phyloP scores from a whole-genome alignment of 2,797 vertebrate species.

The Paguma larvata region DNA sequence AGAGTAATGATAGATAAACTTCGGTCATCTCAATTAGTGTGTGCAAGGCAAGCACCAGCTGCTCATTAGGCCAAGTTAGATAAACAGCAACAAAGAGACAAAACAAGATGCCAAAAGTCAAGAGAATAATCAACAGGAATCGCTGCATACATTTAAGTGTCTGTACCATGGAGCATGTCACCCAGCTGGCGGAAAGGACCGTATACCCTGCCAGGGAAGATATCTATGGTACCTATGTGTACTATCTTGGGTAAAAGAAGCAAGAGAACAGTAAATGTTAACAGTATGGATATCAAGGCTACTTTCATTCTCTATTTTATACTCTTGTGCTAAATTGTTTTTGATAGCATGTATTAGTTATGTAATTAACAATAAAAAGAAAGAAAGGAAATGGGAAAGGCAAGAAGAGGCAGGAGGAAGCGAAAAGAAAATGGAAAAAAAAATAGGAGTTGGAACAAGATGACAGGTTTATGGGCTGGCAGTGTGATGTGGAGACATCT shows the following conservation, averaged over 20 bases:
- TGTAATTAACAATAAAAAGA: not conserved
- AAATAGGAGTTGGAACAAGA: not conserved
- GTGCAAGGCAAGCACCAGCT: slow-evolving; percentile 44
- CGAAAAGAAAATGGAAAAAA: not conserved
- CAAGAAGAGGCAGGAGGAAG: not conserved
- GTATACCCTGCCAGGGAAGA: not conserved
- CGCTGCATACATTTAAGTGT: not conserved
- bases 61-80: not conserved
- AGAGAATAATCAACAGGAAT: not conserved
- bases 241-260: not conserved
- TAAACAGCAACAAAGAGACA: slow-evolving; percentile 1
- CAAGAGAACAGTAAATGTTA: not conserved
- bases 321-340: not conserved
- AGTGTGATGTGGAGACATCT: not conserved
- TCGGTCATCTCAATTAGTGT: not conserved
- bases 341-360: not conserved
- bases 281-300: not conserved
- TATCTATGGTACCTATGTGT: rapidly evolving
- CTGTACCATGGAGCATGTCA: not conserved
- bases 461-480: rapidly evolving
- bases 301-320: not conserved
- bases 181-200: not conserved
- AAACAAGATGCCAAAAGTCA: not conserved
- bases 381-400: not conserved
- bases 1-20: not conserved